These are phyloP conservation scores for Darwinula stevensoni DNA, from an alignment of 2,888 invertebrate species.

Conservation along the genomic window DNA sequence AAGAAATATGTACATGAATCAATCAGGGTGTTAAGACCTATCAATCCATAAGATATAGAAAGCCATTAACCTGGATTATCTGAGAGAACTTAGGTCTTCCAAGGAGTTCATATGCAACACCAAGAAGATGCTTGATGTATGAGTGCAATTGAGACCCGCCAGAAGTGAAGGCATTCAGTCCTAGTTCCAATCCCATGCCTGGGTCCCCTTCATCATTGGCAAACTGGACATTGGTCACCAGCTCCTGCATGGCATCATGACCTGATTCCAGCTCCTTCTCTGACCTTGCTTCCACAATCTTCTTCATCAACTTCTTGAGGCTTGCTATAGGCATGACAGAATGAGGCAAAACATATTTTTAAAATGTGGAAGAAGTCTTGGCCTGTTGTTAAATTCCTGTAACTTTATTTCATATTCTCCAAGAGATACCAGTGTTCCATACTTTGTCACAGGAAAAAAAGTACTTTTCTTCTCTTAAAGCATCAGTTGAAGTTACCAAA, in stretches of 20 bases:
- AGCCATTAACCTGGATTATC: conserved; percentile 36
- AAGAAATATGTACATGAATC: too few relatives aligned
- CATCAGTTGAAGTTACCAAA: too few relatives aligned
- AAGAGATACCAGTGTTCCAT: too few relatives aligned
- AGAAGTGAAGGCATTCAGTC: conserved; percentile 29
- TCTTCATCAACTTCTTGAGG: conserved; percentile 33
- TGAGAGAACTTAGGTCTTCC: conserved; percentile 35
- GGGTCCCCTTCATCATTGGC: conserved; percentile 87
- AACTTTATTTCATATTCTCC: too few relatives aligned
- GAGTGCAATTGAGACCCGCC: conserved; percentile 35
- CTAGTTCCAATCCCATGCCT: conserved; percentile 67
- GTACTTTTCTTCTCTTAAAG: too few relatives aligned
- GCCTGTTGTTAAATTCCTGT: conserved; percentile 12
- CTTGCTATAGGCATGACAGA: conserved; percentile 28
- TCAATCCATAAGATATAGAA: too few relatives aligned
- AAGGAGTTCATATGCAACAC: conserved; percentile 42
- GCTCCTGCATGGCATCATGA: conserved; percentile 39
- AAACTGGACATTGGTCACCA: conserved; percentile 52
- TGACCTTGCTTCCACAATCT: conserved; percentile 21
- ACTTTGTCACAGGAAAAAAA: too few relatives aligned
- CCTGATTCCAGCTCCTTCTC: conserved; percentile 27
- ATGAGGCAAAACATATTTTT: too few relatives aligned
- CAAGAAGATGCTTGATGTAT: conserved; percentile 29
- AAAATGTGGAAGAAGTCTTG: neutral
- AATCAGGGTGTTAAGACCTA: too few relatives aligned